A percentile compares a stretch with the other conserved stretches of the same genome.
Conservation (phyloP, 2,888 invertebrate species). For the Notodonta dromedarius region DNA sequence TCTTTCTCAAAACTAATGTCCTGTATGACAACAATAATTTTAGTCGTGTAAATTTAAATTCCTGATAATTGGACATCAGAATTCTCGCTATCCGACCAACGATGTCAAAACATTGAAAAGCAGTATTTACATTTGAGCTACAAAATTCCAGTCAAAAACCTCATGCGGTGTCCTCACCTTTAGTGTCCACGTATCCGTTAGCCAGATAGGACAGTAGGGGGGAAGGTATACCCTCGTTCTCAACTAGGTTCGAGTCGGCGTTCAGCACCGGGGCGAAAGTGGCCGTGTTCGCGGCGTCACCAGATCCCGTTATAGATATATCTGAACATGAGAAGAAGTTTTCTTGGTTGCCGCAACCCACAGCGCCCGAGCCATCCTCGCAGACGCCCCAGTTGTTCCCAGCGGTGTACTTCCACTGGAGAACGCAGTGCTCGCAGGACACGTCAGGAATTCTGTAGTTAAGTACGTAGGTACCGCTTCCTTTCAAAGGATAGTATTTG, state of each 20-base stretch:
- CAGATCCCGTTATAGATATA: constrained; percentile 85
- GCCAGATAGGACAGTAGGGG: neutral
- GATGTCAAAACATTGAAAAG: neutral
- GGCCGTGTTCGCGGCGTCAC: neutral
- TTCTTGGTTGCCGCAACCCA: constrained; percentile 95
- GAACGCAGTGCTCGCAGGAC: constrained; percentile 90
- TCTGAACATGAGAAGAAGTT: constrained; percentile 93
- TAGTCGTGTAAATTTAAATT: too few species aligned
- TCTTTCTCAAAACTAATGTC: too few species aligned
- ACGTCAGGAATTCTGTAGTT: constrained; percentile 85
- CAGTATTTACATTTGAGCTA: constrained; percentile 2
- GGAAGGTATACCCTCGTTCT: neutral
- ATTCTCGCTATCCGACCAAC: too few species aligned
- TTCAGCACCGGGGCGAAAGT: constrained; percentile 5
- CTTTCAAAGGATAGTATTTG: constrained; percentile 87
- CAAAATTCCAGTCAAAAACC: neutral
- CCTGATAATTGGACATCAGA: too few species aligned
- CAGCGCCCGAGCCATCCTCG: constrained; percentile 86
- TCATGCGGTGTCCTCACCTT: constrained; percentile 5
- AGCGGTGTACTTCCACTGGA: constrained; percentile 94
- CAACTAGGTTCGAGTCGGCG: neutral
- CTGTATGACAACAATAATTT: too few species aligned
- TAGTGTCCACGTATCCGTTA: neutral
- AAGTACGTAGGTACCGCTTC: constrained; percentile 88
- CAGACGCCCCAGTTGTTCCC: constrained; percentile 93